These are phyloP conservation scores for Dromius quadrimaculatus DNA, from an alignment of 2,888 invertebrate genomes.

Conservation along the genomic window DNA sequence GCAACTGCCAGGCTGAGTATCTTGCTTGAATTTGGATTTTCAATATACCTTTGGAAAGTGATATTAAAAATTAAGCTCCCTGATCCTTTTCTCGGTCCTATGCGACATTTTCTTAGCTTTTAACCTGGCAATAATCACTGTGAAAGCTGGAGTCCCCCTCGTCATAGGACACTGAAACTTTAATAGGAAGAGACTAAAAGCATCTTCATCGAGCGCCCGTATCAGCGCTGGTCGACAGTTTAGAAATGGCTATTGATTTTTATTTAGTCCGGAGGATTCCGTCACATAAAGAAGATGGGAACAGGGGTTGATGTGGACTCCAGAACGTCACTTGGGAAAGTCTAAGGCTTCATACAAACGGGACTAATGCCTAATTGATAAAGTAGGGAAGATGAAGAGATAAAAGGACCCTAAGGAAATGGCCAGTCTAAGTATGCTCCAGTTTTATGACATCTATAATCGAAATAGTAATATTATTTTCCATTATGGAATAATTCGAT, in stretches of 20 bases:
- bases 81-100: slow-evolving; percentile 20
- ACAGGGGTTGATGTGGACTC: not conserved
- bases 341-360: not conserved
- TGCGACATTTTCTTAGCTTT: not conserved
- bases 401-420: too few species aligned
- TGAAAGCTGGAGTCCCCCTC: not conserved
- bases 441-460: too few species aligned
- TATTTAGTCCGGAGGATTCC: slow-evolving; percentile 31
- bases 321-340: not conserved
- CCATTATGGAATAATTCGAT: too few species aligned
- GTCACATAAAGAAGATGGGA: slow-evolving; percentile 10
- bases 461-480: too few species aligned
- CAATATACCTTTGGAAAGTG: too few species aligned
- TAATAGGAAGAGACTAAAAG: slow-evolving; percentile 37
- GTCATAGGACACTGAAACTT: slow-evolving; percentile 34
- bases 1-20: too few species aligned
- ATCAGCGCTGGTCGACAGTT: too few species aligned
- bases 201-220: slow-evolving; percentile 16
- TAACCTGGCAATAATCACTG: slow-evolving; percentile 25
- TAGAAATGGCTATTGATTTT: slow-evolving; percentile 38
- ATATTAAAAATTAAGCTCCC: slow-evolving; percentile 9
- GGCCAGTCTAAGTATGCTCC: too few species aligned
- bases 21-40: too few species aligned
- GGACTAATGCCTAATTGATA: slow-evolving; percentile 29
- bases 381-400: not conserved